phyloP scores from a whole-genome alignment of 2,888 invertebrate species.

The Galeopsomyia nigrocyanea region DNA sequence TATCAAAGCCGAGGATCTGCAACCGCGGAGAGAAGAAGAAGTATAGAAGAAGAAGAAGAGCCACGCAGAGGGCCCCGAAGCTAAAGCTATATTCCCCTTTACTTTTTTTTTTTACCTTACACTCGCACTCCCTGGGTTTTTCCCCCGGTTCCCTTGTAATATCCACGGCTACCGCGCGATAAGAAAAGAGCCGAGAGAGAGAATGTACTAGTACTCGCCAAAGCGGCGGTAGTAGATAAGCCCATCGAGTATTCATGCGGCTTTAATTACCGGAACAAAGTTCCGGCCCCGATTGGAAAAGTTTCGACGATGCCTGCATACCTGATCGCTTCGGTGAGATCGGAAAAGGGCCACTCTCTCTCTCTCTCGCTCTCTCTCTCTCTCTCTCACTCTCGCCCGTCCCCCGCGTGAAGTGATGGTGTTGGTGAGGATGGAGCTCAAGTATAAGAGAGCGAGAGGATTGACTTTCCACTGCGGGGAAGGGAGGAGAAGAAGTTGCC shows the following conservation, averaged over 20 bases:
- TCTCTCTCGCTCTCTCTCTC: too few species aligned
- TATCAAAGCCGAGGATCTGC: slow-evolving; percentile 31
- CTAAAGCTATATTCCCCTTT: not conserved
- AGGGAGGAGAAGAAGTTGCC: slow-evolving; percentile 45
- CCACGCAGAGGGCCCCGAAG: not conserved
- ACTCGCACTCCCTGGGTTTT: not conserved
- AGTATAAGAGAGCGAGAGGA: too few species aligned
- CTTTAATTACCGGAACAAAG: slow-evolving; percentile 68
- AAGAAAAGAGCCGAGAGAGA: not conserved
- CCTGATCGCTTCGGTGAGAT: slow-evolving; percentile 54
- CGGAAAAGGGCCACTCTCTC: slow-evolving; percentile 22
- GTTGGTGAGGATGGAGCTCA: too few species aligned
- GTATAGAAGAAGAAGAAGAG: not conserved
- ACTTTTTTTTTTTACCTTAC: not conserved
- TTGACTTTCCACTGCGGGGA: too few species aligned
- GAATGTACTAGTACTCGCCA: slow-evolving; percentile 9
- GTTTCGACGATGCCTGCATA: slow-evolving; percentile 66
- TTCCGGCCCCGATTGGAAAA: slow-evolving; percentile 67
- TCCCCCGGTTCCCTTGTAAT: slow-evolving; percentile 17
- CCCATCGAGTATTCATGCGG: slow-evolving; percentile 65
- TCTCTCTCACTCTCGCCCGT: too few species aligned
- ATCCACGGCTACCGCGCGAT: slow-evolving; percentile 10
- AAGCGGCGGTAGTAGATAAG: slow-evolving; percentile 57
- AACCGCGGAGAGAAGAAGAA: not conserved
- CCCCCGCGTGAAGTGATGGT: too few species aligned